These are phyloP conservation scores for Channa striata DNA, from an alignment of 2,797 vertebrate genomes.

Conservation along the genomic window DNA sequence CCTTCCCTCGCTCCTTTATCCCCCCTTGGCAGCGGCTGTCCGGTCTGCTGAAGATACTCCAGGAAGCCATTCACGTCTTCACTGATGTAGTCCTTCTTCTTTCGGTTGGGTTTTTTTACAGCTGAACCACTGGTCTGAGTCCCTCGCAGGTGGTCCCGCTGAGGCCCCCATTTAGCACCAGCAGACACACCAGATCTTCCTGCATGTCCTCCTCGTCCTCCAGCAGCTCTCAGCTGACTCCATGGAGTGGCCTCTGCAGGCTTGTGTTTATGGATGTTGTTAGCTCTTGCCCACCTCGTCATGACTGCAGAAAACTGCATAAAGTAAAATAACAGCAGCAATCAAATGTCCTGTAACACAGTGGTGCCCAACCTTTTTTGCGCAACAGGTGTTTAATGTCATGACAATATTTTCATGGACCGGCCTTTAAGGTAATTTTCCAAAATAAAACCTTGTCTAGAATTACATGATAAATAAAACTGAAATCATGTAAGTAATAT, in stretches of 20 bases:
- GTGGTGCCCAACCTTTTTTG: no score
- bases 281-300: conserved; percentile 92
- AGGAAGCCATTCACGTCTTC: conserved; percentile 93
- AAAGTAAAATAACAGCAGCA: not conserved
- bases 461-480: no score
- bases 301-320: conserved; percentile 67
- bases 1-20: not conserved
- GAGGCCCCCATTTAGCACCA: not conserved
- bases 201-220: not conserved
- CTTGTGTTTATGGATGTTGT: conserved; percentile 82
- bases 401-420: no score
- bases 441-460: no score
- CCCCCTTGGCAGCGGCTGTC: conserved; percentile 47
- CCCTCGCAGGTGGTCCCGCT: conserved; percentile 49
- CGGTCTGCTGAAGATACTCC: conserved; percentile 82
- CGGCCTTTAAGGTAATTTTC: no score
- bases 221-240: conserved; percentile 81
- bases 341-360: no score
- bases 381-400: no score
- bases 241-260: conserved; percentile 89
- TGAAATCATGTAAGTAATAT: no score
- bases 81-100: conserved; percentile 86
- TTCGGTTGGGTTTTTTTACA: conserved; percentile 79
- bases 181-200: not conserved
- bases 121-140: conserved; percentile 49